A percentile compares a stretch with the other conserved stretches of the same genome.
phyloP scores from a whole-genome alignment of 2,113 vertebrate genomes.

The Pollachius pollachius region DNA sequence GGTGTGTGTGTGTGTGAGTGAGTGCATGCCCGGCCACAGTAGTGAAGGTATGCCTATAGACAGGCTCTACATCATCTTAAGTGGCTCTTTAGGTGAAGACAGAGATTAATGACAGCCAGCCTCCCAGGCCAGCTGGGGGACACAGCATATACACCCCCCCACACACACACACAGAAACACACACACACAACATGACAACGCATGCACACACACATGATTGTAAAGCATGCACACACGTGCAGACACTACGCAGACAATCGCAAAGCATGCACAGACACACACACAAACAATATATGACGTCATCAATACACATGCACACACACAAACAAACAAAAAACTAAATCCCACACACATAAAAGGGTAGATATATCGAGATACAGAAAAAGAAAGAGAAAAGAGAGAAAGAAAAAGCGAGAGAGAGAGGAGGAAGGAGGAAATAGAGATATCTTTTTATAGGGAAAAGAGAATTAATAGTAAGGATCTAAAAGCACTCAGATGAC shows the following conservation, averaged over 20 bases:
- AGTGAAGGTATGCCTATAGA: conserved; percentile 74
- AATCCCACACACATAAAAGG: too few relatives aligned
- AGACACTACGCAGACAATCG: background rate
- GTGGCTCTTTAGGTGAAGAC: conserved; percentile 79
- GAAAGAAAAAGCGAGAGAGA: too few relatives aligned
- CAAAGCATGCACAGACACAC: background rate
- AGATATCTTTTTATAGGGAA: too few relatives aligned
- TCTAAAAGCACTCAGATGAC: too few relatives aligned
- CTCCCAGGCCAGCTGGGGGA: conserved; percentile 72
- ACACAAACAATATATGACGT: background rate
- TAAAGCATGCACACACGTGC: background rate
- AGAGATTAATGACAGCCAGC: conserved; percentile 75
- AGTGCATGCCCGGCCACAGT: conserved; percentile 59
- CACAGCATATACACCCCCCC: conserved; percentile 26
- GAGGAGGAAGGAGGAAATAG: too few relatives aligned
- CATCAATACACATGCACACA: background rate
- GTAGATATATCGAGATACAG: too few relatives aligned
- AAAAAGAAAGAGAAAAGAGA: too few relatives aligned
- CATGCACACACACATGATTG: background rate
- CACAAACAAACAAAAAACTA: background rate
- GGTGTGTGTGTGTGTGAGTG: conserved; percentile 26
- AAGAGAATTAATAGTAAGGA: too few relatives aligned
- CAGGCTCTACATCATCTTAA: conserved; percentile 81
- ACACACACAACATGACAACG: background rate
- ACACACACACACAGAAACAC: background rate